Conservation (phyloP, 1,140 invertebrate genomes). For the Tetramorium alpestre region DNA sequence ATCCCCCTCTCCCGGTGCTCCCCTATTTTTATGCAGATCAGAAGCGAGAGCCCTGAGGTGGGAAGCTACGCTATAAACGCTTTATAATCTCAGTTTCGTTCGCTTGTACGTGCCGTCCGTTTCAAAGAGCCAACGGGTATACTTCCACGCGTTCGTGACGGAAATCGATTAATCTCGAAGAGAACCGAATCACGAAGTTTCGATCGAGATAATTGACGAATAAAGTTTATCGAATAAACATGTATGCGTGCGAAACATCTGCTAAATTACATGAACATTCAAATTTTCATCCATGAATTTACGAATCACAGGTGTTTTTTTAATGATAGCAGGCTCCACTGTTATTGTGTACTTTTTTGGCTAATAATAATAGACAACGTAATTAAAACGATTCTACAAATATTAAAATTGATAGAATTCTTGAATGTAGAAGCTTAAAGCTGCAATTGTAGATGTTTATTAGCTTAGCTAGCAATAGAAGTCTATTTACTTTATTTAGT, state of each 20-base stretch:
- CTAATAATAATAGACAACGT: too few species aligned
- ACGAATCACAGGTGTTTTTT: background rate
- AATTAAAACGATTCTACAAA: too few species aligned
- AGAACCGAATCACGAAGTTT: slow-evolving; percentile 57
- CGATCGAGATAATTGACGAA: slow-evolving; percentile 70
- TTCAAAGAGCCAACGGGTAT: slow-evolving; percentile 81
- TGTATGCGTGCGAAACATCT: slow-evolving; percentile 7
- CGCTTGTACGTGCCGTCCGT: slow-evolving; percentile 76
- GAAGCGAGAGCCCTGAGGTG: slow-evolving; percentile 83
- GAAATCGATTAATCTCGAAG: slow-evolving; percentile 73
- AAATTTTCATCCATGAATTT: background rate
- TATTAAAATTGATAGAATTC: too few species aligned
- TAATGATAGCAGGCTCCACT: background rate
- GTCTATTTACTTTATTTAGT: too few species aligned
- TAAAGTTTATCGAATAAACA: slow-evolving; percentile 57
- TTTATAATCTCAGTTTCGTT: slow-evolving; percentile 82
- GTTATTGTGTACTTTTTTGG: too few species aligned
- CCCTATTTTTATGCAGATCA: slow-evolving; percentile 85
- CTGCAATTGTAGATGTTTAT: too few species aligned
- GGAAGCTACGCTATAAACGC: slow-evolving; percentile 83
- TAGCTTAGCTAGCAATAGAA: too few species aligned
- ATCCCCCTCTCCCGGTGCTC: slow-evolving; percentile 62
- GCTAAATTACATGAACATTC: background rate
- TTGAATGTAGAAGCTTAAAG: too few species aligned
- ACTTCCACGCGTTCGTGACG: slow-evolving; percentile 74